Conservation (phyloP, 2,113 vertebrate species). For the Xenopus borealis region DNA sequence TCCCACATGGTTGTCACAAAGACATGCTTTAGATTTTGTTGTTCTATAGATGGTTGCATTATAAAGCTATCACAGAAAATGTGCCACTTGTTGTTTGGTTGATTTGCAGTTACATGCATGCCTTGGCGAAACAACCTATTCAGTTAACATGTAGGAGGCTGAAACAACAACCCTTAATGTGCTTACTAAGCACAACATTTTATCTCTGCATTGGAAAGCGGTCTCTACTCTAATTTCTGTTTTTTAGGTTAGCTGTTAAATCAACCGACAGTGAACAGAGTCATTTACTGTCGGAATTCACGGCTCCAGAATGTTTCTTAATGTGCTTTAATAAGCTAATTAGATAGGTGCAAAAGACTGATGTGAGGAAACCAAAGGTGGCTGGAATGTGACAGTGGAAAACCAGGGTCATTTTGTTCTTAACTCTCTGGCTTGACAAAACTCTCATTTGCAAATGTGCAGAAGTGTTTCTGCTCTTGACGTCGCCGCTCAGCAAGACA, state of each 20-base stretch:
- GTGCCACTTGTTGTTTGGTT: too few relatives aligned
- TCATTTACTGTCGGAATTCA: neutral
- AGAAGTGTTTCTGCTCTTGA: conserved; percentile 56
- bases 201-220: neutral
- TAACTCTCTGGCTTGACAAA: conserved; percentile 58
- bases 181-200: neutral
- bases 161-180: neutral
- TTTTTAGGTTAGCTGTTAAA: neutral
- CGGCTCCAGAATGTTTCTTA: neutral
- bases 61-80: too few relatives aligned
- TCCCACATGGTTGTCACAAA: too few relatives aligned
- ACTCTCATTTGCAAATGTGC: conserved; percentile 61
- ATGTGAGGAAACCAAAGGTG: conserved; percentile 61
- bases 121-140: neutral
- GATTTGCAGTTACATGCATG: neutral
- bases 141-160: neutral
- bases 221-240: neutral
- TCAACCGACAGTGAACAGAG: neutral
- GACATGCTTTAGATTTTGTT: too few relatives aligned
- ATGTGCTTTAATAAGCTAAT: neutral
- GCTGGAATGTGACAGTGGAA: conserved; percentile 47
- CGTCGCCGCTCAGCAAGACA: conserved; percentile 63
- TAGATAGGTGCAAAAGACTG: conserved; percentile 55
- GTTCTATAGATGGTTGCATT: too few relatives aligned
- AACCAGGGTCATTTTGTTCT: conserved; percentile 55